Evolutionary conservation across 2,888 invertebrate genomes (phyloP).

Genomic region (Hololepta plana): DNA sequence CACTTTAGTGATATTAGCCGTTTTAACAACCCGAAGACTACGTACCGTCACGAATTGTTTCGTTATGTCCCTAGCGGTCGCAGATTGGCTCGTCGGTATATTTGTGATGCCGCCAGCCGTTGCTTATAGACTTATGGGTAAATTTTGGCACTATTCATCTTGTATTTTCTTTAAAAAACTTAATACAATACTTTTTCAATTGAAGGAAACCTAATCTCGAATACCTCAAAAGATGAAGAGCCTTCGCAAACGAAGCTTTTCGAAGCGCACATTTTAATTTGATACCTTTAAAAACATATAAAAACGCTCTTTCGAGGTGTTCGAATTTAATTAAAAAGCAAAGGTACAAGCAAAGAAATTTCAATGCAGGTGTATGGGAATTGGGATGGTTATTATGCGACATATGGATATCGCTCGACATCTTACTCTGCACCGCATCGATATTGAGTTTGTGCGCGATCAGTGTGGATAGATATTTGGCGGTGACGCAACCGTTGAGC

Average conservation of each 20-base stretch:
- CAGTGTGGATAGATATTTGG: constrained; percentile 78
- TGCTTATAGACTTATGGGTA: constrained; percentile 66
- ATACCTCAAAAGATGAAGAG: too few relatives aligned
- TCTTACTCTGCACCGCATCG: constrained; percentile 84
- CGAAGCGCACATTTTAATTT: too few relatives aligned
- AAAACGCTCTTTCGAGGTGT: too few relatives aligned
- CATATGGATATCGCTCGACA: constrained; percentile 85
- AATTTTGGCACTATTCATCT: too few relatives aligned
- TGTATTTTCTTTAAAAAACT: too few relatives aligned
- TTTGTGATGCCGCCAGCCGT: constrained; percentile 95
- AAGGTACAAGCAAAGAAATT: too few relatives aligned
- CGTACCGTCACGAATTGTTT: constrained; percentile 91
- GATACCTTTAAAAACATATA: too few relatives aligned
- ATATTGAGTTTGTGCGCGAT: constrained; percentile 87
- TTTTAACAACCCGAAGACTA: constrained; percentile 68
- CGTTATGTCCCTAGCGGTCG: constrained; percentile 84
- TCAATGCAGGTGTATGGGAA: constrained; percentile 64
- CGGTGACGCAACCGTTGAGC: constrained; percentile 82
- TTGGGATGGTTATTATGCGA: constrained; percentile 77
- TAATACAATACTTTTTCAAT: too few relatives aligned
- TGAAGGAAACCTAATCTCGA: too few relatives aligned
- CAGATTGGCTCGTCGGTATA: constrained; percentile 83
- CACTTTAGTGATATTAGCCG: constrained; percentile 76
- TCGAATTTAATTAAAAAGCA: too few relatives aligned
- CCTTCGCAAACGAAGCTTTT: too few relatives aligned